These are phyloP conservation scores for Cottoperca gobio DNA, from an alignment of 2,797 vertebrate species.

Conservation along the genomic window DNA sequence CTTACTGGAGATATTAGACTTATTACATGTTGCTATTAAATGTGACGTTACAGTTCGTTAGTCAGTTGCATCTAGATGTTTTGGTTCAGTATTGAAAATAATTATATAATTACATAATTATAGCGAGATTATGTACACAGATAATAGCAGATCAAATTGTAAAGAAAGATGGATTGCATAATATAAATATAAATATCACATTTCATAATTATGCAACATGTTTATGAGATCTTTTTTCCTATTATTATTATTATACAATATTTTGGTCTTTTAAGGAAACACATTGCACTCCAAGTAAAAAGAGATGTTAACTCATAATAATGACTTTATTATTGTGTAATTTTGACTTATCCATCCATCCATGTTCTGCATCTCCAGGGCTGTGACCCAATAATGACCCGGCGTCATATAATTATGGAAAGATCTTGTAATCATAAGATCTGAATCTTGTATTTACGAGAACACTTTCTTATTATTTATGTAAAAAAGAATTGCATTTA, in stretches of 20 bases:
- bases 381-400: background rate
- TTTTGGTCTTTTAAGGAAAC: background rate
- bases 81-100: background rate
- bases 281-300: background rate
- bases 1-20: background rate
- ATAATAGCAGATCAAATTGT: background rate
- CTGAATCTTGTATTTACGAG: background rate
- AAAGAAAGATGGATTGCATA: too few species aligned
- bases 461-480: background rate
- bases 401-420: background rate
- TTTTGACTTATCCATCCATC: background rate
- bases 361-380: background rate
- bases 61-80: background rate
- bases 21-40: background rate
- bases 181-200: background rate
- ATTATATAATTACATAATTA: too few species aligned
- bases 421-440: slow-evolving; percentile 1
- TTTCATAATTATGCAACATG: too few species aligned
- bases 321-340: background rate
- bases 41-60: too few species aligned
- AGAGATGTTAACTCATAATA: background rate
- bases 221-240: too few species aligned
- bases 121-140: background rate
- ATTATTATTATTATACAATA: too few species aligned
- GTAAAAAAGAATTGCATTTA: background rate